Conservation (phyloP, 2,797 vertebrate genomes). For the Crypturellus tataupa region DNA sequence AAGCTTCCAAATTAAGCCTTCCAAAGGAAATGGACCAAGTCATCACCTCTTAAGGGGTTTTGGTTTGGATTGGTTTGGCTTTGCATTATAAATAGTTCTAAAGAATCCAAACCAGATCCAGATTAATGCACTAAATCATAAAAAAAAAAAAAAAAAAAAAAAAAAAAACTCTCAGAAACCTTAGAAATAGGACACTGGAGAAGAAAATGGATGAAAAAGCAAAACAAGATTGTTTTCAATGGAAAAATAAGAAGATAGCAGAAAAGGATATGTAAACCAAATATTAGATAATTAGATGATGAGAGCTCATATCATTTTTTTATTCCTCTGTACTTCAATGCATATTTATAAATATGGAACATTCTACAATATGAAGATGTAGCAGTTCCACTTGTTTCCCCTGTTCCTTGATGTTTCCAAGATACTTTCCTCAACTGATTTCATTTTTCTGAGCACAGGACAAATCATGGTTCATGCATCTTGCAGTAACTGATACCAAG, state of each 20-base stretch:
- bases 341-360: not conserved
- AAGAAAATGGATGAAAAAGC: not conserved
- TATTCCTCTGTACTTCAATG: not conserved
- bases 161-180: not conserved
- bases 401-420: not conserved
- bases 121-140: not conserved
- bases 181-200: not conserved
- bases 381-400: not conserved
- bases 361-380: not conserved
- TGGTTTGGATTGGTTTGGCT: not conserved
- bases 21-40: not conserved
- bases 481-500: not conserved
- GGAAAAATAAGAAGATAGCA: not conserved
- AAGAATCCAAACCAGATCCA: not conserved
- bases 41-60: not conserved
- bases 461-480: not conserved
- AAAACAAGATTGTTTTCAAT: not conserved
- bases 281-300: not conserved
- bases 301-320: not conserved
- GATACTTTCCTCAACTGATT: not conserved
- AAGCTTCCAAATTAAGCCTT: not conserved
- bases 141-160: too few relatives aligned
- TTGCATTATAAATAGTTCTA: not conserved
- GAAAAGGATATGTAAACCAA: not conserved
- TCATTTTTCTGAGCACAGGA: not conserved